Base-by-base conservation (phyloP, 2,888 invertebrate species). In the Xylocampa areola region DNA sequence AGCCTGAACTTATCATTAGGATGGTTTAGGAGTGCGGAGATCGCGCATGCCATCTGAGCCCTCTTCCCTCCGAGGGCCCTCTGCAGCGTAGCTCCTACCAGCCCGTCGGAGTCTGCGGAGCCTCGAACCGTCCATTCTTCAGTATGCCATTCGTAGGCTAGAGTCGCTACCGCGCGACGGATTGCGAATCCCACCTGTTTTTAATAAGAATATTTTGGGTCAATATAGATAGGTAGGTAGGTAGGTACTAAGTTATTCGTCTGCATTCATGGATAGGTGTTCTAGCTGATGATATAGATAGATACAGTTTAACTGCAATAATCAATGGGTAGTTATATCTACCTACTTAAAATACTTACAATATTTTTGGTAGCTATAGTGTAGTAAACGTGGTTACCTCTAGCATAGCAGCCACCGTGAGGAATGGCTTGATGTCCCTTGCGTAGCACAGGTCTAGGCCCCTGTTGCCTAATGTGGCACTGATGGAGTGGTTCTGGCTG, bases 1-100 rank as follows among this genome's bases (percentile, higher is more conserved):
- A 94, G 88, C 27, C 91, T 78, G 68, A 94, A 94, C 76, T 94
- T 94, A 64, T 94, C 84, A 63, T 94, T 94, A n/a, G 92, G 91
- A 44, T 94, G 94, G 68, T 94, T 94, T 44, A 93, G 88, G 0
- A 94, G 85, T 0, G 92, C 93, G 1, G 94, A 93, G 39, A 94
- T 73, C 33, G 91, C 88, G 53, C 92, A 91, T 10, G 90, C 86
- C 0, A 94, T 82, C 40, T 89, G 81, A 0, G 92, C 85, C 10
- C 80, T 78, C 58, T 81, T 82, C 23, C 93, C 93, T 25, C 92
- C 91, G 1, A 94, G 82, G 1, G 87, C 80, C 10, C 88, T 82
- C 66, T 91, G 89, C 30, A 94, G 78, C 4, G 94, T 93, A 40
- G 90, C 91, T 1, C 91, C 94, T 8, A 94, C 91, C 36, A 94